Conservation (phyloP, 2,888 invertebrate species). For the Cryptosula pallasiana region DNA sequence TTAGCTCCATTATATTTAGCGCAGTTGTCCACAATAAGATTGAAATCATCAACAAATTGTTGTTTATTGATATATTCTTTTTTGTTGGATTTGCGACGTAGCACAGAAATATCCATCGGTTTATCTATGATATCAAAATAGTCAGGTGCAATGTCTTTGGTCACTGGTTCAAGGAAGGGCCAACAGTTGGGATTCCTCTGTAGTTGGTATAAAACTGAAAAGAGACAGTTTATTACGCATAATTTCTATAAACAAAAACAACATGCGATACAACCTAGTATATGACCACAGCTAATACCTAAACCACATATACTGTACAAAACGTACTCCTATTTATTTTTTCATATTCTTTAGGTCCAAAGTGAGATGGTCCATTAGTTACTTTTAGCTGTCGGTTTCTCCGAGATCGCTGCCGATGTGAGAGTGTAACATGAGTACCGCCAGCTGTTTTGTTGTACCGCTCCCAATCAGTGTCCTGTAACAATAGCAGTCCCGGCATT, state of each 20-base stretch:
- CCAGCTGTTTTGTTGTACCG: conserved; percentile 5
- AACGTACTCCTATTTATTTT: conserved; percentile 9
- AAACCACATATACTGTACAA: neutral
- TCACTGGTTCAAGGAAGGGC: conserved; percentile 21
- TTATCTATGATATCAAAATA: conserved; percentile 44
- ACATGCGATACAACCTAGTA: no score
- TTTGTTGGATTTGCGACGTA: conserved; percentile 28
- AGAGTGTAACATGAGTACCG: conserved; percentile 1
- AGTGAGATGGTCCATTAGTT: neutral
- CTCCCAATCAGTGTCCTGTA: conserved; percentile 17
- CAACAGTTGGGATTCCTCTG: conserved; percentile 12
- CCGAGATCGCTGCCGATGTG: neutral
- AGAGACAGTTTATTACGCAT: no score
- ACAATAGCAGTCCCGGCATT: neutral
- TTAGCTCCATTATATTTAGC: conserved; percentile 83
- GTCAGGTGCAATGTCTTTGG: conserved; percentile 5
- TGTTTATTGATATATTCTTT: conserved; percentile 25
- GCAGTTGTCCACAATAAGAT: conserved; percentile 83
- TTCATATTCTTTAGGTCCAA: conserved; percentile 19
- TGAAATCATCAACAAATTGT: conserved; percentile 62
- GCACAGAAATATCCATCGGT: conserved; percentile 26
- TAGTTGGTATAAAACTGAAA: conserved; percentile 22
- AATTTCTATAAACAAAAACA: no score
- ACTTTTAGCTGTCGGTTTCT: neutral
- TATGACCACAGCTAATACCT: no score